Evolutionary conservation across 2,888 invertebrate species (phyloP).

Genomic region (Sialis lutaria): DNA sequence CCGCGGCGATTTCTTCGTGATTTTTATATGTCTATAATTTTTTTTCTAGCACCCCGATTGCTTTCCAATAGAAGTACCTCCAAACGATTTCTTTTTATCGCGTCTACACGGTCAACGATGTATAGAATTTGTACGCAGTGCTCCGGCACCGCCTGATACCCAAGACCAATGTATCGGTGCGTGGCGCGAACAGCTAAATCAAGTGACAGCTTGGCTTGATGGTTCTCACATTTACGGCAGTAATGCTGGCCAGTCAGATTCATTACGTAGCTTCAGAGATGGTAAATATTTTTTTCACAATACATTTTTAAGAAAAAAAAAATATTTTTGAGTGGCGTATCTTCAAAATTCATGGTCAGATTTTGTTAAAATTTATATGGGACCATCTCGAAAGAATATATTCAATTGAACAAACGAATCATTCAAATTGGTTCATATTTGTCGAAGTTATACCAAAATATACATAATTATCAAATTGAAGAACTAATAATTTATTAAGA

Average conservation of each 20-base stretch:
- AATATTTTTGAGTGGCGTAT: no score
- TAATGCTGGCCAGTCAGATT: constrained; percentile 51
- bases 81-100: constrained; percentile 54
- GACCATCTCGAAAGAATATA: no score
- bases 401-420: no score
- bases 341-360: no score
- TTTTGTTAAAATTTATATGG: no score
- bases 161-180: constrained; percentile 64
- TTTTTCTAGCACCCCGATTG: constrained; percentile 66
- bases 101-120: constrained; percentile 49
- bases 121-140: constrained; percentile 67
- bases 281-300: constrained; percentile 27
- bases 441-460: no score
- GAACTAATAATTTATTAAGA: no score
- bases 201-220: constrained; percentile 66
- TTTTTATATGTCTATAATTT: not conserved
- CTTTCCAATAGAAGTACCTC: constrained; percentile 58
- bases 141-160: constrained; percentile 62
- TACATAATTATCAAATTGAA: no score
- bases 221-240: constrained; percentile 71
- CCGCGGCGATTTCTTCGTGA: no score
- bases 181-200: constrained; percentile 72
- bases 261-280: constrained; percentile 55
- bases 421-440: no score
- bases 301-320: no score